Evolutionary conservation across 1,140 invertebrate genomes (phyloP), one percentile per base, ranked within the genome.

Genomic region (Thalassaphorura encarpata): DNA sequence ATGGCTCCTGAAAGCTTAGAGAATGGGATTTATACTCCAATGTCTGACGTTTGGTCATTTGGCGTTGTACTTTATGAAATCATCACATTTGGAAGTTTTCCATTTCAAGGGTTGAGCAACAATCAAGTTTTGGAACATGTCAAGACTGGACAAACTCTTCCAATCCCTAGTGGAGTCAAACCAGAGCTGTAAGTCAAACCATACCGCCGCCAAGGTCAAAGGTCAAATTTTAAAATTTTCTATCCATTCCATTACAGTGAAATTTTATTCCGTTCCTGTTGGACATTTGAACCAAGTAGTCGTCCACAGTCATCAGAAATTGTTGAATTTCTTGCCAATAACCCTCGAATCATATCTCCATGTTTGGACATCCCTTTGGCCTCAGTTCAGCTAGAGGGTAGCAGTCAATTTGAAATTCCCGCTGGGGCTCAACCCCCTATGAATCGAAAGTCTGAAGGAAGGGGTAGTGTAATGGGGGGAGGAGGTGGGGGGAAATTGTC

Each of bases 41-140:
- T 81, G 3, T 88, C 87, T 0, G 89, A 93, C 69, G 80, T 92
- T 23, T 91, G 87, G 87, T 84, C 85, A 19, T 89, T 82, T 65
- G 88, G 87, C 15, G 84, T 93, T 26, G 70, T 91, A 4, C 71
- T 91, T 0, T 90, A 84, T 67, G 88, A 92, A 69, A 83, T 91
- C 26, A 80, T 89, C 6, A 87, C 88, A 0, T 89, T 90, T 71
- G 89, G 89, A 0, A 87, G 84, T 66, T 85, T 87, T 70, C 89
- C 89, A 0, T 93, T 86, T 67, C 86, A 88, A 72, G 87, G 86
- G 0, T 71, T 89, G 66, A 83, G 80, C 50, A 93, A 94, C 69
- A 82, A 80, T 66, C 80, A 91, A 73, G 89, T 93, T 1, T 71
- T 92, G 49, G 82, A 86, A 28, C 77, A 81, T 67, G 84, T 93